These are phyloP conservation scores for Labeo rohita DNA, from an alignment of 2,113 vertebrate species.

Conservation along the genomic window DNA sequence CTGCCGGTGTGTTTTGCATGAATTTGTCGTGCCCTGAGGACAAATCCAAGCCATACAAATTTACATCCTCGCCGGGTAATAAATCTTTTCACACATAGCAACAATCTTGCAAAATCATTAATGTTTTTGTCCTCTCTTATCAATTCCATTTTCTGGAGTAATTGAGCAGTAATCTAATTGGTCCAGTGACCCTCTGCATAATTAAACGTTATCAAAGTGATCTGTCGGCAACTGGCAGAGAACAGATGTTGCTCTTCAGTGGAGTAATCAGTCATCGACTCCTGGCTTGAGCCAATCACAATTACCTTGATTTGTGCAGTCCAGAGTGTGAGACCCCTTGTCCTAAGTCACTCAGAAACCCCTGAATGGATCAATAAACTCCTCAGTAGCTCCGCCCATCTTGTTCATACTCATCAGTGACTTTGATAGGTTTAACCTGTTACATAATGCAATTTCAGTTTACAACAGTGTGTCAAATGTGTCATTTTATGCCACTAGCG, in stretches of 20 bases:
- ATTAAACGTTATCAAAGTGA: slow-evolving; percentile 61
- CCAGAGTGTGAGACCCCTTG: slow-evolving; percentile 35
- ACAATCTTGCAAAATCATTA: slow-evolving; percentile 41
- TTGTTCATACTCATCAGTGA: slow-evolving; percentile 29
- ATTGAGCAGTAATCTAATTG: slow-evolving; percentile 60
- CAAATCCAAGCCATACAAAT: slow-evolving; percentile 37
- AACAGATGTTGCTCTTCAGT: slow-evolving; percentile 61
- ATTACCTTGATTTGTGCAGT: slow-evolving; percentile 58
- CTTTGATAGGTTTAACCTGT: slow-evolving; percentile 29
- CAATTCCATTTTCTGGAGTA: slow-evolving; percentile 51
- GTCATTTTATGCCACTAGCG: not conserved
- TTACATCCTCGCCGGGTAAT: slow-evolving; percentile 25
- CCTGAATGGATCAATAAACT: slow-evolving; percentile 37
- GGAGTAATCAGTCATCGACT: slow-evolving; percentile 61
- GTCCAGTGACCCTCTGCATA: slow-evolving; percentile 52
- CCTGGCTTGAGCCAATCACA: slow-evolving; percentile 58
- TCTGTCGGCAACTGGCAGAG: slow-evolving; percentile 53
- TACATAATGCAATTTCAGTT: not conserved
- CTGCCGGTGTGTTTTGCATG: slow-evolving; percentile 22
- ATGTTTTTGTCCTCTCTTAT: slow-evolving; percentile 52
- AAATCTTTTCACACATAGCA: slow-evolving; percentile 36
- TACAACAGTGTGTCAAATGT: not conserved
- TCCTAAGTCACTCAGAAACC: slow-evolving; percentile 43
- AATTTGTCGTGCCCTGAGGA: slow-evolving; percentile 37
- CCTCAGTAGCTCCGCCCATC: slow-evolving; percentile 36